Percentiles rank a stretch among this genome's conserved stretches.
Conservation (phyloP, 2,797 vertebrate species). For the Acanthiza pusilla region DNA sequence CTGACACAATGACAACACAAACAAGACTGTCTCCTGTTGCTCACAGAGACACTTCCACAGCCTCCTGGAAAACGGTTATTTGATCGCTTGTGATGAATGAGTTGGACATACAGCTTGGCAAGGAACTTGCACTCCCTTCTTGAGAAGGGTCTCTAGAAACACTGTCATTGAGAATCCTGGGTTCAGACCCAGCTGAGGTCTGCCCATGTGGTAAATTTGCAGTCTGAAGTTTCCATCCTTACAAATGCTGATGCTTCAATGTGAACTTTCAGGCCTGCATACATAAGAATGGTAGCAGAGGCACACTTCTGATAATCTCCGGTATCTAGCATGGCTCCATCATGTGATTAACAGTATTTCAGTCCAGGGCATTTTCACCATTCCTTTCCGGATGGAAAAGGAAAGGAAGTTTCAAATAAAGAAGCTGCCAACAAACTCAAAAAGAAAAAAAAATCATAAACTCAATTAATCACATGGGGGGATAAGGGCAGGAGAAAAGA, state of each 20-base stretch:
- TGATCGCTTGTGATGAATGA: neutral
- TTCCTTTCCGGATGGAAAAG: neutral
- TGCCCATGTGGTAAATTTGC: rapidly evolving
- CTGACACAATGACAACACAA: neutral
- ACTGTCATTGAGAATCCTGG: neutral
- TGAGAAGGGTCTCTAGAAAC: neutral
- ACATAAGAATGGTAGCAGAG: neutral
- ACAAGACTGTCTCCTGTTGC: neutral
- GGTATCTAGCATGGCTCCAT: neutral
- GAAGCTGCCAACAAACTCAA: neutral
- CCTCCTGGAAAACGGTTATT: neutral
- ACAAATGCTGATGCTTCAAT: neutral
- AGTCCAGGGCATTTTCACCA: neutral
- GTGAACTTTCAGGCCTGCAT: neutral
- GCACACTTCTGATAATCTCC: neutral
- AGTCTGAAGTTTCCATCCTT: neutral
- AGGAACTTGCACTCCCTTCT: neutral
- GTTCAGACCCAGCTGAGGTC: neutral
- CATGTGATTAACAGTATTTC: neutral
- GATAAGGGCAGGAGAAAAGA: too few species aligned
- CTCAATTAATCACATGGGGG: neutral
- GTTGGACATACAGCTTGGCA: neutral
- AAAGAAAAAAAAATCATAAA: neutral
- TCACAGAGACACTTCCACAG: neutral
- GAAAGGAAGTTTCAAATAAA: neutral